Base-by-base conservation (phyloP, 1,140 invertebrate species). In the Hirudo medicinalis region DNA sequence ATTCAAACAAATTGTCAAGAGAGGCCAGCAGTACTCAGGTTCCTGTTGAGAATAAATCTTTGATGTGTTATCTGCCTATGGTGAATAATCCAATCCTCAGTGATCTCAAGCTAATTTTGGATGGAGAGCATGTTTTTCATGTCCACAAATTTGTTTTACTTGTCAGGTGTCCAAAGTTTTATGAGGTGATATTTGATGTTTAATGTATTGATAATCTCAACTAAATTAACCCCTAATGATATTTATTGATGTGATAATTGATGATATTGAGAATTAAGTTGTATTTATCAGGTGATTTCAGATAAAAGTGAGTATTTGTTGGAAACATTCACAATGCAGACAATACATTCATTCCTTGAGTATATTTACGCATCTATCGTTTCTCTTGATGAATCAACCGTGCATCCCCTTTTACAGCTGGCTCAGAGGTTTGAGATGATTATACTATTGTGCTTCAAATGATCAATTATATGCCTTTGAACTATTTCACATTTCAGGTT, bases 81-180 rank as follows among this genome's bases (percentile, higher is more conserved):
- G 29, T 63, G 3, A 22, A 63, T n/a, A 63, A 63, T 63, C 57
- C 57, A 25, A 63, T n/a, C 22, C 57, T 63, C 57, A 63, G 57
- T 63, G 57, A 63, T 63, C 29, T 63, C 22, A 63, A 63, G 29
- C 22, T 63, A 22, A 25, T 63, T 32, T 25, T 63, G 8, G 57
- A 63, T 63, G 19, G 19, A 25, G 29, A n/a, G 3, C 22, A 63
- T 63, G 57, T 63, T 0, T 63, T 63, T 63, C 29, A 63, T 63
- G 57, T 32, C 22, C 57, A 63, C 19, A 63, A 63, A 63, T 63
- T 63, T 32, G 29, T 63, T 25, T 63, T 63, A 32, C 19, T 63
- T 32, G 22, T 22, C 6, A 63, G 57, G 29, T 63, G 57, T 32
- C 57, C 57, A 11, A 32, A 63, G 57, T 63, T 63, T 25, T 63